Base-by-base conservation (phyloP, 2,888 invertebrate genomes). In the Phaonia tiefii region DNA sequence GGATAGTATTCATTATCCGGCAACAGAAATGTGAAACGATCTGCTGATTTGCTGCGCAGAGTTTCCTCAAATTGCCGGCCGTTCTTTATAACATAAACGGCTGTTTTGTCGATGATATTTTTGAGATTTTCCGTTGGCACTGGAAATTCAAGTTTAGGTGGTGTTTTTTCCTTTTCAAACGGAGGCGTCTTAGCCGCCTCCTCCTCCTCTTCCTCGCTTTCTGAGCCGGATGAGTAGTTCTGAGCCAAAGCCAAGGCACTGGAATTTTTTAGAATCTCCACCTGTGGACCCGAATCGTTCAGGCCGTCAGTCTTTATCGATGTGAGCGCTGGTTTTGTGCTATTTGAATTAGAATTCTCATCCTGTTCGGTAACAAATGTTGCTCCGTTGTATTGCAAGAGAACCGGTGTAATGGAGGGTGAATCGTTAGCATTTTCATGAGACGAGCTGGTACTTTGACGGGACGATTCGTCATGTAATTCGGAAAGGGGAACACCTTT, bases 51-150 rank as follows among this genome's bases (percentile, higher is more conserved):
- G 2, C 94, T 93, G 85, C 94, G 94, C 10, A 97, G 95, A 26
- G 97, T 96, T 42, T 95, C 94, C 86, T 99, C 99, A 89, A 99
- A 99, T 86, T 97, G 96, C 73, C 95, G 94, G 0, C 99, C 99
- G 91, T 99, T 99, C 85, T 97, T 97, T 0, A 97, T 96, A 0
- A 99, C 99, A 90, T 99, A 99, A 83, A 95, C 94, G 0, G 99
- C 99, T 94, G 99, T 98, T 91, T 98, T 98, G 90, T 98, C 98
- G 76, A 99, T 96, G 8, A 99, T 96, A 20, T 96, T 93, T 87
- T 95, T 95, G 0, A 96, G 92, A 85, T 97, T 97, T 3, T 95
- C 94, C 0, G 97, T 95, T 0, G 98, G 98, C 1, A 93, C 91
- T 10, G 92, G 90, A 31, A 93, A 91, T 0, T 91, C 88, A 46